Conservation (phyloP, 2,888 invertebrate genomes). For the Stenolophus ochropezus region DNA sequence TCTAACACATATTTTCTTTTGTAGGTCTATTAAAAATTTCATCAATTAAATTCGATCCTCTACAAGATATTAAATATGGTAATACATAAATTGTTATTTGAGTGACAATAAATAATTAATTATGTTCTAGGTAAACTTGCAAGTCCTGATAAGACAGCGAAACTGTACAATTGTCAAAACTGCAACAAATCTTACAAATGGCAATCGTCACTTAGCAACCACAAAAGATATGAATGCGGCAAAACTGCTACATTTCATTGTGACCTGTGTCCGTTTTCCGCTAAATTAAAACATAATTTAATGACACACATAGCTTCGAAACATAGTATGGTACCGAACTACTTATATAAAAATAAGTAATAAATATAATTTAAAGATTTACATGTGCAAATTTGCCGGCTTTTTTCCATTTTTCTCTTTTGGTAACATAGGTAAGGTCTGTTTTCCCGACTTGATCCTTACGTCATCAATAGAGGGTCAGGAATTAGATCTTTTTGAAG, state of each 20-base stretch:
- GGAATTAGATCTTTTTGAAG: no score
- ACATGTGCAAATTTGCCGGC: no score
- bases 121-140: background rate
- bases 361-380: no score
- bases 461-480: no score
- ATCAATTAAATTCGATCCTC: background rate
- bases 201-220: background rate
- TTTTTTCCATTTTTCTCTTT: no score
- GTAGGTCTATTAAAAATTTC: background rate
- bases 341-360: no score
- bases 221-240: slow-evolving; percentile 16
- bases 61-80: background rate
- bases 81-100: background rate
- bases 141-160: background rate
- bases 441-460: no score
- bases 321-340: background rate
- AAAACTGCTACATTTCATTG: background rate
- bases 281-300: background rate
- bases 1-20: background rate
- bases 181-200: background rate
- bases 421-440: no score
- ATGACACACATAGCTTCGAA: background rate
- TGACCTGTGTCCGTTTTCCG: background rate
- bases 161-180: background rate
- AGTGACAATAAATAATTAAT: background rate